Evolutionary conservation across 1,140 invertebrate genomes (phyloP).

Genomic region (Zaprionus taronus): DNA sequence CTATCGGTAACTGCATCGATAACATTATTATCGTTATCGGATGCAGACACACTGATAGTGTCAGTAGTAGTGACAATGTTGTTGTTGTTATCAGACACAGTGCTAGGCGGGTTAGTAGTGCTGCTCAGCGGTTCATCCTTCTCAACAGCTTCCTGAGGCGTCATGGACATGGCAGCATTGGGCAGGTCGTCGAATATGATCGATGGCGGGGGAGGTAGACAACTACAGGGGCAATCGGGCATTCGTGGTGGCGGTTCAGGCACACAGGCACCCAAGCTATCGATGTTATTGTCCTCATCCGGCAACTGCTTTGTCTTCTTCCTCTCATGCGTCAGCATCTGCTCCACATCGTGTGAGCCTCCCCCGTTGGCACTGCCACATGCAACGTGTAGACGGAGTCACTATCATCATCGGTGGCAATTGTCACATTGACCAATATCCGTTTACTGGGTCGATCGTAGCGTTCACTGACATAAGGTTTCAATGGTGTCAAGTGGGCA

Average conservation of each 20-base stretch:
- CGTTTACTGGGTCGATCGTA: slow-evolving; percentile 67
- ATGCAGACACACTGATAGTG: slow-evolving; percentile 35
- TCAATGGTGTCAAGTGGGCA: slow-evolving; percentile 48
- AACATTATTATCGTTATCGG: slow-evolving; percentile 22
- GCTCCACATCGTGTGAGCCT: slow-evolving; percentile 62
- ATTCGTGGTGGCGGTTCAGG: slow-evolving; percentile 80
- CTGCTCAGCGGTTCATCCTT: neutral
- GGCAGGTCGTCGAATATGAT: slow-evolving; percentile 35
- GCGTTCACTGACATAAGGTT: slow-evolving; percentile 70
- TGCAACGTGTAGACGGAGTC: slow-evolving; percentile 82
- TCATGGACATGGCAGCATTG: slow-evolving; percentile 37
- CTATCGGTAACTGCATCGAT: slow-evolving; percentile 27
- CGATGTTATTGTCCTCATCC: slow-evolving; percentile 29
- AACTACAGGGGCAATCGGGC: slow-evolving; percentile 80
- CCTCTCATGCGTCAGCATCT: slow-evolving; percentile 70
- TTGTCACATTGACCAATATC: slow-evolving; percentile 80
- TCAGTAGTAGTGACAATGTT: slow-evolving; percentile 35
- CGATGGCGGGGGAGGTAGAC: slow-evolving; percentile 40
- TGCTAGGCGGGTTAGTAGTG: slow-evolving; percentile 22
- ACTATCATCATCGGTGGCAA: slow-evolving; percentile 76
- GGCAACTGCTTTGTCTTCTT: neutral
- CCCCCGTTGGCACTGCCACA: slow-evolving; percentile 76
- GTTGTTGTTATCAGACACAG: slow-evolving; percentile 48
- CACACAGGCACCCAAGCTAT: slow-evolving; percentile 55
- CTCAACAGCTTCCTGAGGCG: slow-evolving; percentile 13